Percentiles rank a stretch among this genome's conserved stretches.
These are phyloP conservation scores for Sinocyclocheilus anshuiensis DNA, from an alignment of 2,113 vertebrate genomes.

Conservation along the genomic window DNA sequence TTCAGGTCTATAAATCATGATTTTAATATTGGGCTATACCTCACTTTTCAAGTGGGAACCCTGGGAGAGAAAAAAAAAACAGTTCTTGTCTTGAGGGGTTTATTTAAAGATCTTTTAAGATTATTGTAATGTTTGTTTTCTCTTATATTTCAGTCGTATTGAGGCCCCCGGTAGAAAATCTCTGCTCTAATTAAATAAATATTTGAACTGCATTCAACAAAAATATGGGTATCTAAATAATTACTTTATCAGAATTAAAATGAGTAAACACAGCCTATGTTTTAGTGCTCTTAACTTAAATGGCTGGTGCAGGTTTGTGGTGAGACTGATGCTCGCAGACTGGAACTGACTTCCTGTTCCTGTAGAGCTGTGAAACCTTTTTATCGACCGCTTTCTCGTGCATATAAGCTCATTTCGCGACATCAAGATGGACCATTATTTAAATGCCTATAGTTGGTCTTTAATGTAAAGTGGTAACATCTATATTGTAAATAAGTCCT, in stretches of 20 bases:
- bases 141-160: not conserved
- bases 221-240: not conserved
- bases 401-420: not conserved
- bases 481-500: not conserved
- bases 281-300: not conserved
- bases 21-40: no score
- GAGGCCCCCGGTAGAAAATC: not conserved
- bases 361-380: conserved; percentile 21
- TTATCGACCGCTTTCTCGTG: not conserved
- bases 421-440: not conserved
- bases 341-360: conserved; percentile 47
- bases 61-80: no score
- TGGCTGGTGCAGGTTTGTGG: conserved; percentile 29
- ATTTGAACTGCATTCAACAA: no score
- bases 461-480: not conserved
- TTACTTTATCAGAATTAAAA: not conserved
- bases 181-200: not conserved
- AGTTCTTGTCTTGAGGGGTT: not conserved
- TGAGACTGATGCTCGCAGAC: conserved; percentile 16
- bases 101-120: not conserved
- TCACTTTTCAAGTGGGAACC: no score
- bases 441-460: not conserved
- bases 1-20: not conserved
- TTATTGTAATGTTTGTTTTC: not conserved
- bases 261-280: not conserved